These are phyloP conservation scores for Galeopterus variegatus DNA, from an alignment of 2,113 vertebrate species.

Conservation along the genomic window DNA sequence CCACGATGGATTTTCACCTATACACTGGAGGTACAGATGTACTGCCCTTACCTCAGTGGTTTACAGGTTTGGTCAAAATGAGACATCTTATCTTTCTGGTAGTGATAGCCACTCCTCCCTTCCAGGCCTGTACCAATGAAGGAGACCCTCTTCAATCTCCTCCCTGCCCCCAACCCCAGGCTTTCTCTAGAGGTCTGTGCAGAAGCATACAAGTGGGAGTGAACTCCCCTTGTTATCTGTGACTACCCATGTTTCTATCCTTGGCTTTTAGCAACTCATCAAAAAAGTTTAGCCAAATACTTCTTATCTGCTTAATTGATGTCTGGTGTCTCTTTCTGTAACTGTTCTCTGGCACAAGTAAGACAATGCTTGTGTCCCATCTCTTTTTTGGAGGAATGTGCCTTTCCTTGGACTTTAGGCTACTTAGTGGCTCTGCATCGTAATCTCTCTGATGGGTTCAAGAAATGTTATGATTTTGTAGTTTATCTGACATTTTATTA, in stretches of 20 bases:
- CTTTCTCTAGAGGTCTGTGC: neutral
- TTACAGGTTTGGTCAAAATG: neutral
- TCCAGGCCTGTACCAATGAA: neutral
- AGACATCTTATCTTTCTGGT: neutral
- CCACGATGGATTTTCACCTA: neutral
- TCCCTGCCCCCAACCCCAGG: neutral
- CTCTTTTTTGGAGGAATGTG: neutral
- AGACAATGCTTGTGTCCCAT: neutral
- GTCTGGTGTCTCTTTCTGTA: neutral
- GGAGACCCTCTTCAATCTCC: neutral
- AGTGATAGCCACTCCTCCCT: neutral
- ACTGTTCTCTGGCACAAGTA: neutral
- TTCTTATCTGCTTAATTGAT: neutral
- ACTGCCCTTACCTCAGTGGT: neutral
- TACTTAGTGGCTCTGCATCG: neutral
- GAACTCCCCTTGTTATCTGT: neutral
- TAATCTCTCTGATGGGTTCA: neutral
- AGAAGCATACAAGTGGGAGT: neutral
- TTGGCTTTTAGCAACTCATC: neutral
- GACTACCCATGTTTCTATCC: neutral
- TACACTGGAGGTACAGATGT: neutral
- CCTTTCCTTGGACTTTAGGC: neutral
- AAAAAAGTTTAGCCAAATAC: neutral
- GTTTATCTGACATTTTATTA: slow-evolving; percentile 34
- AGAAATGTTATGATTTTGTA: slow-evolving; percentile 1